These are phyloP conservation scores for Heterochromis multidens DNA, from an alignment of 2,113 vertebrate genomes.

Conservation along the genomic window DNA sequence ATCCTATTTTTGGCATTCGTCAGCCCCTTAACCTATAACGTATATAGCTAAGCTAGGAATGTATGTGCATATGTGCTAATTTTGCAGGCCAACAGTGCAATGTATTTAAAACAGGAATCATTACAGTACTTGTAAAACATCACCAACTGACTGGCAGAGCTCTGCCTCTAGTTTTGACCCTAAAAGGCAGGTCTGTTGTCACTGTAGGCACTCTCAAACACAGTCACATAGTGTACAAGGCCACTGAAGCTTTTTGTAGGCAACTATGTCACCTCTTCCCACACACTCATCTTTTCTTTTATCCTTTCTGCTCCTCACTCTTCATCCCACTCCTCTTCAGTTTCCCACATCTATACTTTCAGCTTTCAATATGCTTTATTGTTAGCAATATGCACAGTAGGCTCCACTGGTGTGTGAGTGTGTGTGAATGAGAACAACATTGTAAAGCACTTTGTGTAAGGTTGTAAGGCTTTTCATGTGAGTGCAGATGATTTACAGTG, in stretches of 20 bases:
- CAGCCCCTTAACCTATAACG: slow-evolving; percentile 40
- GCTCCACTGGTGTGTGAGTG: neutral
- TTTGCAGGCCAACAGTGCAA: neutral
- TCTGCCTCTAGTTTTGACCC: slow-evolving; percentile 28
- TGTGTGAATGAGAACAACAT: neutral
- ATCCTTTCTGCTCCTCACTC: neutral
- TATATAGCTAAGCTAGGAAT: slow-evolving; percentile 48
- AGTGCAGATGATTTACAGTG: neutral
- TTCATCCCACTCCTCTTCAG: neutral
- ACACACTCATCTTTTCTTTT: neutral
- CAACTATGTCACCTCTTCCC: neutral
- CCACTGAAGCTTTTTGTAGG: neutral
- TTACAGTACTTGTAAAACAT: slow-evolving; percentile 51
- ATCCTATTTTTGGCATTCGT: slow-evolving; percentile 41
- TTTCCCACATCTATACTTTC: neutral
- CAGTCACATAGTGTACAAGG: neutral
- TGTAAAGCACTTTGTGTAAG: neutral
- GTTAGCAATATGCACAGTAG: neutral
- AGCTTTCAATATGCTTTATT: neutral
- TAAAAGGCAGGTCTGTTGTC: slow-evolving; percentile 32
- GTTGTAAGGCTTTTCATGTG: neutral
- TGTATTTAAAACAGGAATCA: slow-evolving; percentile 44
- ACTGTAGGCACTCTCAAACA: neutral
- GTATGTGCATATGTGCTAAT: neutral
- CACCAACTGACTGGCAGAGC: slow-evolving; percentile 18